phyloP scores from a whole-genome alignment of 2,113 vertebrate species.

The Elaphurus davidianus region DNA sequence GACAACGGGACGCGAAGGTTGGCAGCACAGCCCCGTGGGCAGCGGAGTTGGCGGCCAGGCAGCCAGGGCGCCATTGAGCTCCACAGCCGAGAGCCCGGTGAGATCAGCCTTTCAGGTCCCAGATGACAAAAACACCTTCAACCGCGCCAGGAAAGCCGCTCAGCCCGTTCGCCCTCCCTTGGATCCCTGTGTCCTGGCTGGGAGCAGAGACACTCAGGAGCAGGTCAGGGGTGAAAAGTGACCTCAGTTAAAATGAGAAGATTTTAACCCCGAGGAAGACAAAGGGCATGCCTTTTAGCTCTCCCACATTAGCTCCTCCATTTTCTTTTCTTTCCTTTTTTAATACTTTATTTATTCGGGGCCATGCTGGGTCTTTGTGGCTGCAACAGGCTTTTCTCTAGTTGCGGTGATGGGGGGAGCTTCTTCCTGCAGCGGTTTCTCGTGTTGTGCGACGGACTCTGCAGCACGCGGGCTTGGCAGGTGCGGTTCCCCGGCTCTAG shows the following conservation, averaged over 20 bases:
- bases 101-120: neutral
- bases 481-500: accelerated
- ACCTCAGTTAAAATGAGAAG: neutral
- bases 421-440: neutral
- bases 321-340: neutral
- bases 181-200: neutral
- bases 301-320: neutral
- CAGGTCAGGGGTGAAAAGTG: neutral
- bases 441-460: neutral
- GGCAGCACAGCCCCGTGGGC: neutral
- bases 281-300: neutral
- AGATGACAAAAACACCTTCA: neutral
- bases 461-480: neutral
- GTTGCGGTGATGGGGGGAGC: neutral
- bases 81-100: neutral
- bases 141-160: neutral
- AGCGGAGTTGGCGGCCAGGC: neutral
- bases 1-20: neutral
- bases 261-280: neutral
- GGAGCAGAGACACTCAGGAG: neutral
- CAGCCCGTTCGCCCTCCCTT: neutral
- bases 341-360: neutral
- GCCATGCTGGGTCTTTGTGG: neutral
- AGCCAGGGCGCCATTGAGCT: neutral
- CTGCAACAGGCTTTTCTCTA: neutral